These are phyloP conservation scores for Aromia moschata DNA, from an alignment of 2,888 invertebrate genomes.

Conservation along the genomic window DNA sequence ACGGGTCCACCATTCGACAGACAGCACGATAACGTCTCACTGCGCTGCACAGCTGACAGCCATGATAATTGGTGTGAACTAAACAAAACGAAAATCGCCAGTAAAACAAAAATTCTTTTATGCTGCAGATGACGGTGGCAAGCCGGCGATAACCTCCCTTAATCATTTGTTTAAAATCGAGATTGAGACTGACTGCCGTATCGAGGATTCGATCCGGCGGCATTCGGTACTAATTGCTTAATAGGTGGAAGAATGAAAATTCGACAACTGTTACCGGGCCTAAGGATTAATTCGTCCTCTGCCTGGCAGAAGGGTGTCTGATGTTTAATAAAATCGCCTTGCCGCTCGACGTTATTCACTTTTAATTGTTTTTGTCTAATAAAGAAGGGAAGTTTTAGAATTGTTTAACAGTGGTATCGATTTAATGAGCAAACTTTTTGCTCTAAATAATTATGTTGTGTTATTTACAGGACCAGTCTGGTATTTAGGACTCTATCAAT, in stretches of 20 bases:
- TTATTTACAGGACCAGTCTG: too few relatives aligned
- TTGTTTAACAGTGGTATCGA: too few relatives aligned
- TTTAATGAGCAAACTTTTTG: too few relatives aligned
- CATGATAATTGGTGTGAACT: constrained; percentile 55
- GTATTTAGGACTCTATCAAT: too few relatives aligned
- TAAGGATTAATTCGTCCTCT: constrained; percentile 18
- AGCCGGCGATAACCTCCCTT: constrained; percentile 19
- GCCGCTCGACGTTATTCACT: constrained; percentile 7
- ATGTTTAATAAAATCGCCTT: too few relatives aligned
- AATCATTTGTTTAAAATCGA: constrained; percentile 26
- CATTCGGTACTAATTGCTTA: constrained; percentile 14
- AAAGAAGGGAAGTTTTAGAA: too few relatives aligned
- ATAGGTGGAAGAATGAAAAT: constrained; percentile 24
- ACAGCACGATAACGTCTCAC: constrained; percentile 39
- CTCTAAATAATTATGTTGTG: too few relatives aligned
- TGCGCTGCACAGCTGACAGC: constrained; percentile 54
- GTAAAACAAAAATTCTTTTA: constrained; percentile 39
- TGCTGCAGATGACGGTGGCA: constrained; percentile 29
- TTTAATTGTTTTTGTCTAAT: constrained; percentile 14
- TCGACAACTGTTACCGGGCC: constrained; percentile 24
- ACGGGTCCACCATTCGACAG: constrained; percentile 19
- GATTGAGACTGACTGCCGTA: constrained; percentile 26
- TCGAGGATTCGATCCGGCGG: constrained; percentile 22
- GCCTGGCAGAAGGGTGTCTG: constrained; percentile 9
- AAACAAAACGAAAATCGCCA: constrained; percentile 49